Base-by-base conservation (phyloP, 2,888 invertebrate species). In the Lomographa bimaculata region DNA sequence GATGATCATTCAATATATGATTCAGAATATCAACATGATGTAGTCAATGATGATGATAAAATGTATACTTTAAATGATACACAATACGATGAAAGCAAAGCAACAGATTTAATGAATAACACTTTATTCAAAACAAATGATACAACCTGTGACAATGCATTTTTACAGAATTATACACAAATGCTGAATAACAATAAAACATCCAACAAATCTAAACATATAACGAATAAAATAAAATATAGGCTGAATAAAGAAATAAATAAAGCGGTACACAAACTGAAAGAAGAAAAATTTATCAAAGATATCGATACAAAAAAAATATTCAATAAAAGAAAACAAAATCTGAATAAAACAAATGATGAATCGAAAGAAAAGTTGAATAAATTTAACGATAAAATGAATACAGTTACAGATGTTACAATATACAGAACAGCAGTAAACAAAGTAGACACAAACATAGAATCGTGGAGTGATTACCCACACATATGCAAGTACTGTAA, bases 401-500 rank as follows among this genome's bases (percentile, higher is more conserved):
- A n/a, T 20, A 20, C 7, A 2, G 1, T 4, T 7, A 1, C 4
- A 20, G n/a, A 7, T 7, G 9, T 9, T 21, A 9, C 19, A 7
- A 7, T 1, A 7, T 19, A 19, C 7, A 7, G 8, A 20, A 7
- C n/a, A n/a, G n/a, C n/a, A n/a, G n/a, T n/a, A n/a, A n/a, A n/a
- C n/a, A n/a, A n/a, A n/a, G n/a, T 20, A 20, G 7, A 7, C 7
- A 7, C 2, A 5, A 21, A 9, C 5, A 24, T 24, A 12, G 1
- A 11, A 24, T 7, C 3, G 1, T 47, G 46, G 46, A 8, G 19
- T 0, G 20, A 39, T 1, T 47, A 47, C 23, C 46, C 46, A 0
- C n/a, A 9, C 8, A 10, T 38, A 5, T 47, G 46, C 16, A 10
- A 32, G 12, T 39, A 20, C 6, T 47, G 47, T 17, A 21, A 25